Evolutionary conservation across 2,888 invertebrate genomes (phyloP).

Genomic region (Hydrotaea diabolus): DNA sequence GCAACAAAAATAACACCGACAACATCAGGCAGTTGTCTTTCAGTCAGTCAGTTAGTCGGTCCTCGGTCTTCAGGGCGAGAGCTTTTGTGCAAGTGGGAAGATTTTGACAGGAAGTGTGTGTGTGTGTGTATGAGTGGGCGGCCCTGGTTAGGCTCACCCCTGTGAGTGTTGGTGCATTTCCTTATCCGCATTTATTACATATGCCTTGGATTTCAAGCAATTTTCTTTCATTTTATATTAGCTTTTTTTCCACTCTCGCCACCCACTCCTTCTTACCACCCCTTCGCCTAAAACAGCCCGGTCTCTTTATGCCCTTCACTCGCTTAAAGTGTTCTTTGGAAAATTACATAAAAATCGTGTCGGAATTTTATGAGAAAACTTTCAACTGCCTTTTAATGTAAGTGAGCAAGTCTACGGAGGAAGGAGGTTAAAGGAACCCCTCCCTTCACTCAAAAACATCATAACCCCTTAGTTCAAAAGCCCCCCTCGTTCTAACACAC

Average conservation of each 20-base stretch:
- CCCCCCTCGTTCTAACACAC: neutral
- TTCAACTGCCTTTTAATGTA: conserved; percentile 50
- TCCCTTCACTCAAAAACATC: too few species aligned
- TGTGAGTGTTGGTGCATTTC: neutral
- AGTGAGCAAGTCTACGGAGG: neutral
- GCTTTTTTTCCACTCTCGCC: neutral
- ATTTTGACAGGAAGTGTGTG: conserved; percentile 2
- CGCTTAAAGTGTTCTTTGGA: conserved; percentile 1
- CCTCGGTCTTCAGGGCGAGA: neutral
- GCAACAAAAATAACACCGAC: neutral
- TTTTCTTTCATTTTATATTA: conserved; percentile 7
- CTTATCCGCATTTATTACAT: conserved; percentile 8
- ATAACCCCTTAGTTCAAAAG: too few species aligned
- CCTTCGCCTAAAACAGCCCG: too few species aligned
- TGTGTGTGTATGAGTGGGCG: too few species aligned
- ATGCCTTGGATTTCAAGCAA: neutral
- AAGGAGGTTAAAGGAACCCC: neutral
- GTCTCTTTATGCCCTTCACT: too few species aligned
- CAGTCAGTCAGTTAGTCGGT: neutral
- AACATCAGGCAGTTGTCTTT: neutral
- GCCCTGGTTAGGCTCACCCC: too few species aligned
- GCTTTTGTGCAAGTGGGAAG: neutral
- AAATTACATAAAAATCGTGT: conserved; percentile 50
- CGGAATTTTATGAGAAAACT: conserved; percentile 67
- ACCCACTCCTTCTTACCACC: too few species aligned